Evolutionary conservation across 1,140 invertebrate genomes (phyloP).

Genomic region (Epicauta chinensis): DNA sequence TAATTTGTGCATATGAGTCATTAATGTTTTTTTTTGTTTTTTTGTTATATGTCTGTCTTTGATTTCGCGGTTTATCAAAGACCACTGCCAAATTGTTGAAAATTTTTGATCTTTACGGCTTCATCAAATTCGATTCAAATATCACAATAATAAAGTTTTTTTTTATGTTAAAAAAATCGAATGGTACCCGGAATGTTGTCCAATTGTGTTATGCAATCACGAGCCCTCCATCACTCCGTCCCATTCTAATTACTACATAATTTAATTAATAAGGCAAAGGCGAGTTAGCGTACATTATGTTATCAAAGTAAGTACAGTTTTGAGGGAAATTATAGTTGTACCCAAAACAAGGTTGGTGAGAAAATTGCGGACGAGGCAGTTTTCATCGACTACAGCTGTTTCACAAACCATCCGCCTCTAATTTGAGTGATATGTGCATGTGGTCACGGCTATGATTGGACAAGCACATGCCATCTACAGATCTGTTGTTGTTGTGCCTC

Average conservation of each 20-base stretch:
- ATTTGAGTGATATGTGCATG: slow-evolving; percentile 22
- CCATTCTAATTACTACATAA: slow-evolving; percentile 19
- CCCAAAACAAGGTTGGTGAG: too few species aligned
- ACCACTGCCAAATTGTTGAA: slow-evolving; percentile 6
- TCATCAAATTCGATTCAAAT: slow-evolving; percentile 29
- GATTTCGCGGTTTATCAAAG: slow-evolving; percentile 4
- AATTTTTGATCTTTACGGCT: slow-evolving; percentile 17
- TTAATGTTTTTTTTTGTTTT: slow-evolving; percentile 11
- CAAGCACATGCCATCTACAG: slow-evolving; percentile 68
- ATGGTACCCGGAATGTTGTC: slow-evolving; percentile 16
- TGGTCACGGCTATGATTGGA: slow-evolving; percentile 44
- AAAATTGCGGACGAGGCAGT: too few species aligned
- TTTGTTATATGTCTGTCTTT: slow-evolving; percentile 8
- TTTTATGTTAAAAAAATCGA: too few species aligned
- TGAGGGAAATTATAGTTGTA: too few species aligned
- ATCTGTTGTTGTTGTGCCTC: slow-evolving; percentile 64
- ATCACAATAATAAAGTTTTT: slow-evolving; percentile 26
- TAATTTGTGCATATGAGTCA: slow-evolving; percentile 33
- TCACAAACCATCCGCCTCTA: background rate
- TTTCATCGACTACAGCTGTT: too few species aligned
- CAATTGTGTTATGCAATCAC: slow-evolving; percentile 17
- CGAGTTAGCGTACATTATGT: slow-evolving; percentile 15
- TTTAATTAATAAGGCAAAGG: slow-evolving; percentile 20
- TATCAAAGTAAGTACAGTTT: background rate
- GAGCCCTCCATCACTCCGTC: slow-evolving; percentile 19